A percentile compares a stretch with the other conserved stretches of the same genome.
Conservation (phyloP, 2,888 invertebrate species). For the Tenthredo notha region DNA sequence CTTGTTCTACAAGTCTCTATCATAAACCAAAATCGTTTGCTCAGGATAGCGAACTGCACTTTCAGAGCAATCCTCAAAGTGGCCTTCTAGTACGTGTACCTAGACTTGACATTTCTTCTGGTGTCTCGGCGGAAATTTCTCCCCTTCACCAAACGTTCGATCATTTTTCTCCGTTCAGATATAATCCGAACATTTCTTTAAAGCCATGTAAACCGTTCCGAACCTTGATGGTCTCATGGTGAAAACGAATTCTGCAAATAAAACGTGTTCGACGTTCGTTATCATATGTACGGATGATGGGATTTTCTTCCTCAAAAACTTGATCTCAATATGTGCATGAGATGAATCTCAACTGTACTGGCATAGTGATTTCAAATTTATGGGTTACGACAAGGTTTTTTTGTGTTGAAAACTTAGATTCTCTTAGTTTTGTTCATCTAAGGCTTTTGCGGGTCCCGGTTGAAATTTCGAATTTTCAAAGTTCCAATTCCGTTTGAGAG, state of each 20-base stretch:
- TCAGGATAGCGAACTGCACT: background rate
- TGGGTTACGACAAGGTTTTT: background rate
- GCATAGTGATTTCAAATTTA: background rate
- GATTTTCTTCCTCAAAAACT: background rate
- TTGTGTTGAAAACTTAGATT: background rate
- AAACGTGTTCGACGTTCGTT: constrained; percentile 36
- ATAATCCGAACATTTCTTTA: constrained; percentile 16
- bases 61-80: constrained; percentile 2
- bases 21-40: background rate
- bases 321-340: background rate
- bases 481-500: too few species aligned
- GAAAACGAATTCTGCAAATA: constrained; percentile 27
- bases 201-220: constrained; percentile 26
- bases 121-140: background rate
- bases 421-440: background rate
- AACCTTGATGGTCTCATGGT: background rate
- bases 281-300: background rate
- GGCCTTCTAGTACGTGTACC: background rate
- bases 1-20: background rate
- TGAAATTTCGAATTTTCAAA: too few species aligned
- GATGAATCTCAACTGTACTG: background rate
- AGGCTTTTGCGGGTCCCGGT: too few species aligned
- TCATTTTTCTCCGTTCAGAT: background rate
- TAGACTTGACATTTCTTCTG: background rate
- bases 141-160: constrained; percentile 5